phyloP scores from a whole-genome alignment of 2,888 invertebrate genomes.

The Pseudeuparius sepicola region DNA sequence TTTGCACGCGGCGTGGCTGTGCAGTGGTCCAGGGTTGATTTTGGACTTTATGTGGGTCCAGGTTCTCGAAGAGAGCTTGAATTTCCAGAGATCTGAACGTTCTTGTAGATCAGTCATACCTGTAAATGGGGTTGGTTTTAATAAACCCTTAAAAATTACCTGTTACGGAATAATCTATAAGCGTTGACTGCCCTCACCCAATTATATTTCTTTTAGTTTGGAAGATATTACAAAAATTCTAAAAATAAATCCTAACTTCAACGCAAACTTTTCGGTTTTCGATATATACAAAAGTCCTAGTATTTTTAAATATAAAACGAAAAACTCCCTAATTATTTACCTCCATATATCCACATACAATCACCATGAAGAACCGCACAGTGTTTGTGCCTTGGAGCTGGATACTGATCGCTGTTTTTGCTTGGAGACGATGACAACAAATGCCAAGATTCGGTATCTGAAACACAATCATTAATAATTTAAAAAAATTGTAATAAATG shows the following conservation, averaged over 20 bases:
- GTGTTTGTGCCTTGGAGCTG: constrained; percentile 74
- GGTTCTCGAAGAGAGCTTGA: constrained; percentile 40
- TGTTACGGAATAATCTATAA: too few species aligned
- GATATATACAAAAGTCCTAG: too few species aligned
- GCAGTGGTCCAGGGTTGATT: constrained; percentile 58
- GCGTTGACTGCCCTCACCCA: too few species aligned
- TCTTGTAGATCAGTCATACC: constrained; percentile 73
- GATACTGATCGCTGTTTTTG: constrained; percentile 40
- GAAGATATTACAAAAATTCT: too few species aligned
- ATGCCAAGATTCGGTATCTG: constrained; percentile 79
- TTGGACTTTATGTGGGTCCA: constrained; percentile 56
- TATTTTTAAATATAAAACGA: too few species aligned
- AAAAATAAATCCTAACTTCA: too few species aligned
- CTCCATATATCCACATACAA: constrained; percentile 80
- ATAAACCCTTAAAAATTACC: too few species aligned
- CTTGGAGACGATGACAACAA: constrained; percentile 39
- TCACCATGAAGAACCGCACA: constrained; percentile 69
- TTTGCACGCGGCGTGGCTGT: constrained; percentile 69
- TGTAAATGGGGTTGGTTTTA: constrained; percentile 7
- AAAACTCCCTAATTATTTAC: constrained; percentile 17
- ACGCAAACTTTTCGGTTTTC: too few species aligned
- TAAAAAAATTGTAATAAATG: too few species aligned
- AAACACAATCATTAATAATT: constrained; percentile 20
- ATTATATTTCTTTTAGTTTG: too few species aligned
- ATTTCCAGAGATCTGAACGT: constrained; percentile 34